These are phyloP conservation scores for Epizoanthus ramosus DNA, from an alignment of 92 coral and sea anemone species.

Conservation along the genomic window DNA sequence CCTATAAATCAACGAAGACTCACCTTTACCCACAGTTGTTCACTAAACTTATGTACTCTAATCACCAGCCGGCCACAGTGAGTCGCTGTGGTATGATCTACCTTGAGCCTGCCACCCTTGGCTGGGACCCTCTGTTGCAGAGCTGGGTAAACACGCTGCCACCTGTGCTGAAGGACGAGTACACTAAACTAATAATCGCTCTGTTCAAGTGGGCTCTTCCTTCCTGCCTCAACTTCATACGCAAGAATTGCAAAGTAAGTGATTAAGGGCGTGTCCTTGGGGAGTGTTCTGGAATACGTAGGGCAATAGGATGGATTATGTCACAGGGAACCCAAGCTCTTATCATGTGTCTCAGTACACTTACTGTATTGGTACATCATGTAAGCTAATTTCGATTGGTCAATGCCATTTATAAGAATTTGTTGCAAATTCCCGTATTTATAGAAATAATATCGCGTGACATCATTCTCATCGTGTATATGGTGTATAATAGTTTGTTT, in stretches of 20 bases:
- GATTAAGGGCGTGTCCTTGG: background rate
- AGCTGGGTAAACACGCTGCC: slow-evolving; percentile 89
- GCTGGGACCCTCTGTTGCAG: slow-evolving; percentile 94
- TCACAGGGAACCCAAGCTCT: background rate
- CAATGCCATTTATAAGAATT: no score
- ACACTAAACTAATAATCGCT: slow-evolving; percentile 74
- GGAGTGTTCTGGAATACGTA: background rate
- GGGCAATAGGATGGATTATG: background rate
- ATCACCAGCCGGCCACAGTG: slow-evolving; percentile 87
- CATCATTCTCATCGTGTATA: no score
- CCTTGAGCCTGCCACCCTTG: slow-evolving; percentile 93
- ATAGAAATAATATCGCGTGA: no score
- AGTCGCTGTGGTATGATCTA: slow-evolving; percentile 99
- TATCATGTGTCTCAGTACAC: no score
- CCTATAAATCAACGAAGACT: no score
- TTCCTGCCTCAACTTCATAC: slow-evolving; percentile 83
- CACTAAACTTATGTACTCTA: background rate
- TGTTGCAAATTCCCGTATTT: no score
- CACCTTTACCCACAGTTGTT: no score
- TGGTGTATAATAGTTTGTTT: no score
- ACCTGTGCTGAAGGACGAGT: slow-evolving; percentile 67
- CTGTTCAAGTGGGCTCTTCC: slow-evolving; percentile 96
- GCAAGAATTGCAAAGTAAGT: slow-evolving; percentile 93
- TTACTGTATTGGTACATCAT: no score
- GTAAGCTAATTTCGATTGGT: no score